Base-by-base conservation (phyloP, 2,888 invertebrate species). In the Calliopum simillimum region DNA sequence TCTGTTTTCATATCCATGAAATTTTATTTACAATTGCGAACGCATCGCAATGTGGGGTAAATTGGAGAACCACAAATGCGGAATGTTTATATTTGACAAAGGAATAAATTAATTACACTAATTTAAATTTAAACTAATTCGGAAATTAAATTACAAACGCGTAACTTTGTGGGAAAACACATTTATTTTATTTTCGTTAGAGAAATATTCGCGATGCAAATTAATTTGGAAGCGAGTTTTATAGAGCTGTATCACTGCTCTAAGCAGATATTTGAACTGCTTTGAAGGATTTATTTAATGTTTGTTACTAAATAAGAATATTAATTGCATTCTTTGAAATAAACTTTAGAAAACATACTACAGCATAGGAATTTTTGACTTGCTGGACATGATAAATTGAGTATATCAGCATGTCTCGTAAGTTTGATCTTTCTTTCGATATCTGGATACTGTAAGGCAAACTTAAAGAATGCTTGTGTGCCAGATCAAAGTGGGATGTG, bases 81-180 rank as follows among this genome's bases (percentile, higher is more conserved):
- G 14, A 53, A 23, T 68, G 62, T 68, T 62, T 68, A 33, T 68
- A 25, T 68, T 68, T 64, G 69, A 55, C 69, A 68, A 65, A 69
- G 59, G 69, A 68, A 71, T 69, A 65, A 68, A 71, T 71, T 71
- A 71, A 71, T 71, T 71, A 71, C 61, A 46, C 56, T 69, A 71
- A 71, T 71, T 71, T 71, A 33, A 62, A 69, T 62, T 71, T 61
- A 55, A 71, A 69, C 65, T 61, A 65, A 71, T 64, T 68, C 47
- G 64, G 16, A 41, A 55, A 63, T 47, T 58, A 61, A 70, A 66
- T 70, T 61, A 41, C 51, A 13, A 16, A 21, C 66, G 46, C 47
- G 25, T 13, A 46, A 21, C 61, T 14, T 21, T 53, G 51, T 23
- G 23, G 23, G n/a, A 33, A 33, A 16, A 33, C 56, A 58, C 33